These are phyloP conservation scores for Dryadula phaetusa DNA, from an alignment of 2,888 invertebrate species.

Conservation along the genomic window DNA sequence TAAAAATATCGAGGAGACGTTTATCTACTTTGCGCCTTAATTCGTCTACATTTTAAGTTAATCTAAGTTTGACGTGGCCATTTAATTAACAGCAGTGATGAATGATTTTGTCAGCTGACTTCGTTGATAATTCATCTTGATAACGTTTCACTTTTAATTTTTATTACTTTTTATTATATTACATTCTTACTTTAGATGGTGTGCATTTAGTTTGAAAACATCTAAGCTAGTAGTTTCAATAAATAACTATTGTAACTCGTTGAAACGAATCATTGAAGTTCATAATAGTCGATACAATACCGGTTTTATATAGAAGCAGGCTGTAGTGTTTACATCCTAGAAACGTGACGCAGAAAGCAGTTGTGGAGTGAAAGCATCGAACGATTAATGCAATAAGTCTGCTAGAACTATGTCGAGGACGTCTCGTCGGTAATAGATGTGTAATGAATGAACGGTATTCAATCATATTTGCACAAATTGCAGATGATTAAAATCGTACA, in stretches of 20 bases:
- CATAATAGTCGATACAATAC: conserved; percentile 13
- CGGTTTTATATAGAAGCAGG: conserved; percentile 13
- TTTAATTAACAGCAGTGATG: not conserved
- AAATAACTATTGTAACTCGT: not conserved
- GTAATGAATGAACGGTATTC: conserved; percentile 51
- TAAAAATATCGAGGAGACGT: conserved; percentile 74
- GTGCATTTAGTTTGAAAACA: not conserved
- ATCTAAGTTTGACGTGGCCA: conserved; percentile 15
- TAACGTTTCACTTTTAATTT: not conserved
- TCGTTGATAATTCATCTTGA: not conserved
- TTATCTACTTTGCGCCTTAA: conserved; percentile 53
- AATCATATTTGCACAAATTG: conserved; percentile 34
- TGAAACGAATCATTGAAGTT: conserved; percentile 1
- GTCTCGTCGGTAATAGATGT: conserved; percentile 50
- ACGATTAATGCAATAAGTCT: conserved; percentile 69
- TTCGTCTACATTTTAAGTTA: conserved; percentile 2
- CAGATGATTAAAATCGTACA: conserved; percentile 29
- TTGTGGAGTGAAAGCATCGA: conserved; percentile 76
- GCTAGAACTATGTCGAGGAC: conserved; percentile 69
- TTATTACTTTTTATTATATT: too few relatives aligned
- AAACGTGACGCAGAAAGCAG: conserved; percentile 80
- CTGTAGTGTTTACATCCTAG: conserved; percentile 63
- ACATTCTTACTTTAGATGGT: too few relatives aligned
- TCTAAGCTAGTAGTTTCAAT: not conserved
- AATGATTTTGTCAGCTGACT: not conserved